Base-by-base conservation (phyloP, 1,140 invertebrate species). In the Grapholita molesta region DNA sequence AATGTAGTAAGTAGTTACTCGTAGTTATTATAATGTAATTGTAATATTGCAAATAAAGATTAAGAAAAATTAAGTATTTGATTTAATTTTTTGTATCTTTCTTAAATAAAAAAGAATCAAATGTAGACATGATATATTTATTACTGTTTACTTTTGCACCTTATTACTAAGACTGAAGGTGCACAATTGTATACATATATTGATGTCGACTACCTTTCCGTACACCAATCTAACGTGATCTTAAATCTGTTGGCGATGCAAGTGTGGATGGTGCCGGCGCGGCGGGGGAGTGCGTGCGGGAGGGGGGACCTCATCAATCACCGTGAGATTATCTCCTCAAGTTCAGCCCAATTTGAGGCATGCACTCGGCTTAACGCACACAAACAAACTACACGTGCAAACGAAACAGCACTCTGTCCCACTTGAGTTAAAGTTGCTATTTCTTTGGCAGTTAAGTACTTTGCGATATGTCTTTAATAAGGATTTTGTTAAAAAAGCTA, bases 291-390 rank as follows among this genome's bases (percentile, higher is more conserved):
- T 42, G 57, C 23, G 23, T 15, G 48, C 24, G 64, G 71, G 75
- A 73, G 76, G 64, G 74, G 72, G 75, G 86, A 84, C 85, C 92
- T 93, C 93, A 94, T 94, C 93, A 94, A 94, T 94, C 93, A 94
- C 93, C 88, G 89, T 80, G 80, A 93, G 93, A 94, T 94, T 93
- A 94, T 94, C 93, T 93, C 87, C 87, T 93, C 92, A 90, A 91
- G 91, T 92, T 92, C 88, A 86, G 89, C 91, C 92, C 92, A 91
- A 88, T 90, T 88, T 87, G 84, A 88, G 77, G 79, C 82, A 76
- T 86, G 85, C 82, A 86, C 73, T 84, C 83, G 77, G 86, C 86
- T 88, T 87, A 87, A 85, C 85, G 69, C 81, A 87, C 87, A 85
- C 84, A 15, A 61, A 15, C 28, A 53, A 21, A 35, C 15, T 21